A percentile compares a stretch with the other conserved stretches of the same genome.
These are phyloP conservation scores for Callaeas wilsoni DNA, from an alignment of 2,113 vertebrate species.

Conservation along the genomic window DNA sequence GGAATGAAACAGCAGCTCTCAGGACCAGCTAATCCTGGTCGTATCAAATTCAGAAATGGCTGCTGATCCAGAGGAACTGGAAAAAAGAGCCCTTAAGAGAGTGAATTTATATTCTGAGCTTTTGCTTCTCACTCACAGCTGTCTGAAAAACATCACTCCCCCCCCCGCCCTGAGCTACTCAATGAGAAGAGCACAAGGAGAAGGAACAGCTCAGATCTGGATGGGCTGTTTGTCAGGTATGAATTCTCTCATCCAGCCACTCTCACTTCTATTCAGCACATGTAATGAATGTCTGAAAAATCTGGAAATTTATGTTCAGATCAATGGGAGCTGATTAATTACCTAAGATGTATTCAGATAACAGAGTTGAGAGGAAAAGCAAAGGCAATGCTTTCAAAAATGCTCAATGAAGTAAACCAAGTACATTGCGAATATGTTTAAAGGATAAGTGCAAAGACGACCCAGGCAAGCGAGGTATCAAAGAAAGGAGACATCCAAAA, in stretches of 20 bases:
- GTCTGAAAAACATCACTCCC: conserved; percentile 28
- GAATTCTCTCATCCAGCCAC: conserved; percentile 62
- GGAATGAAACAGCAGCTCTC: not conserved
- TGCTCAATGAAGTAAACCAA: conserved; percentile 68
- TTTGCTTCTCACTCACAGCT: conserved; percentile 48
- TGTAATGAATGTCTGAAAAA: conserved; percentile 67
- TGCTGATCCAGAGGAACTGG: conserved; percentile 25
- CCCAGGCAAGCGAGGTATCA: conserved; percentile 57
- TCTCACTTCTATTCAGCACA: conserved; percentile 66
- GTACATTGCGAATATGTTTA: conserved; percentile 51
- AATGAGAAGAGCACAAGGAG: conserved; percentile 33
- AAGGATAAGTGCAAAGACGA: conserved; percentile 61
- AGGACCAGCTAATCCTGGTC: not conserved
- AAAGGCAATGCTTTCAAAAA: conserved; percentile 68
- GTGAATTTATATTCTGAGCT: conserved; percentile 54
- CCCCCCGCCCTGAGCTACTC: not conserved
- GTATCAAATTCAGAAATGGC: conserved; percentile 1
- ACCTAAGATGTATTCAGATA: conserved; percentile 74
- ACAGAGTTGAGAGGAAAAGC: conserved; percentile 64
- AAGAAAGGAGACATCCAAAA: conserved; percentile 67
- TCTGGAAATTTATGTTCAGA: conserved; percentile 69
- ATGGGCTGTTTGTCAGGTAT: conserved; percentile 67
- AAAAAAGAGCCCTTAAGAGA: conserved; percentile 26
- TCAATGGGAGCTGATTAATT: conserved; percentile 75
- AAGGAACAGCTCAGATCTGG: conserved; percentile 46